Evolutionary conservation across 2,113 vertebrate genomes (phyloP), one percentile per base, ranked within the genome.

Genomic region (Macquaria australasica): DNA sequence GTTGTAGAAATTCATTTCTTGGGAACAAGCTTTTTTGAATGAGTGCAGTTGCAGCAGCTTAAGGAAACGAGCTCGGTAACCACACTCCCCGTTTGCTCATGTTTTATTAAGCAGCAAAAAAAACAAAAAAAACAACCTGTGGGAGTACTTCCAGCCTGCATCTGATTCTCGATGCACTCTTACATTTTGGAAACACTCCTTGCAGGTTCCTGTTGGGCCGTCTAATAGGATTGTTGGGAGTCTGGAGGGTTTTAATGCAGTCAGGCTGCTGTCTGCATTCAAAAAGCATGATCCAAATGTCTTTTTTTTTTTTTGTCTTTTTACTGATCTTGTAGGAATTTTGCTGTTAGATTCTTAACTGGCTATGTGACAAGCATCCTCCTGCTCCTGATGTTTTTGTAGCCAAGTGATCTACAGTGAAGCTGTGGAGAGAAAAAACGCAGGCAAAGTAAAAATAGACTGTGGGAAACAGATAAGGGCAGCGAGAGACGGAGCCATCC

Each of bases 381-480:
- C 60, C 58, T 50, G 48, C 56, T 78, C 66, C 64, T 74, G 23
- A n/a, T 73, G 59, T 70, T 59, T 62, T 53, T 28, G n/a, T 14
- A 66, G 37, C 62, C 5, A 2, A 53, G 72, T 56, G 41, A 43
- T 81, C 66, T 62, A 41, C 45, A 63, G 66, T 28, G 75, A 63
- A 76, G 63, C 79, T 60, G 1, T 1, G 34, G 58, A 11, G 34
- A 5, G 71, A 60, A 60, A 3, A 77, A 69, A 77, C 23, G 12
- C 80, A 62, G 64, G 53, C 66, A 67, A 73, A 87, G 59, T 90
- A 86, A 89, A 93, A 91, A 92, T 90, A 93, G 90, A 82, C 82
- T 72, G 82, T 82, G 82, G 72, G 85, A 86, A 81, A 74, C 80
- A 20, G 89, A 90, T 88, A 84, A 91, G 82, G 45, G 45, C 77